Evolutionary conservation across 2,888 invertebrate species (phyloP), one percentile per base, ranked within the genome.

Genomic region (Bruchidius siliquastri): DNA sequence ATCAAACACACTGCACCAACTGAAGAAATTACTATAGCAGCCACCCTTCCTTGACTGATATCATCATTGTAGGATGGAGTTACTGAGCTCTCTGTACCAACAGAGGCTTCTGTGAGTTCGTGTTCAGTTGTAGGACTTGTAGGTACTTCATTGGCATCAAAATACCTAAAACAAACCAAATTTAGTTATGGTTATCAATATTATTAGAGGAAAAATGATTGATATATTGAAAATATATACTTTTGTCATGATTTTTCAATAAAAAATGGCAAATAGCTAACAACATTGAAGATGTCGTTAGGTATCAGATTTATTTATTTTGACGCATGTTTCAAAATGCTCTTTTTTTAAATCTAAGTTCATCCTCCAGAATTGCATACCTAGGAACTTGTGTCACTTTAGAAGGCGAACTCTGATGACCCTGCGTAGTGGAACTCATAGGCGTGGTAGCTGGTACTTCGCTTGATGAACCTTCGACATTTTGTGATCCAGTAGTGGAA

Each of bases 11-110:
- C 89, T 20, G 93, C 93, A 8, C 94, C 95, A 73, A 95, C 92
- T 18, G 92, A 91, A 78, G 94, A 94, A 75, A 96, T 93, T 8
- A 93, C 91, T 75, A 95, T 93, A 20, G 95, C 95, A 18, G 94
- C 92, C 72, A 94, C 92, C 4, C 93, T 92, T 73, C 93, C 93
- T 0, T 91, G 90, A 69, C 90, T 90, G 66, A 75, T 73, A 81
- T 86, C 80, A 8, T 78, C 77, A 26, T 70, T 69, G 80, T 85
- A 76, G 76, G 83, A 79, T 81, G 85, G 26, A 84, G 86, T 32
- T 83, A 85, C 80, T 68, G 30, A 20, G n/a, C 21, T 71, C 30
- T 80, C 80, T 21, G 79, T 78, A 85, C 88, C 75, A 86, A 88
- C 73, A 86, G 89, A 74, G 6, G 77, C 73, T 69, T 74, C 76